Evolutionary conservation across 1,140 invertebrate species (phyloP).

Genomic region (Oedothorax gibbosus): DNA sequence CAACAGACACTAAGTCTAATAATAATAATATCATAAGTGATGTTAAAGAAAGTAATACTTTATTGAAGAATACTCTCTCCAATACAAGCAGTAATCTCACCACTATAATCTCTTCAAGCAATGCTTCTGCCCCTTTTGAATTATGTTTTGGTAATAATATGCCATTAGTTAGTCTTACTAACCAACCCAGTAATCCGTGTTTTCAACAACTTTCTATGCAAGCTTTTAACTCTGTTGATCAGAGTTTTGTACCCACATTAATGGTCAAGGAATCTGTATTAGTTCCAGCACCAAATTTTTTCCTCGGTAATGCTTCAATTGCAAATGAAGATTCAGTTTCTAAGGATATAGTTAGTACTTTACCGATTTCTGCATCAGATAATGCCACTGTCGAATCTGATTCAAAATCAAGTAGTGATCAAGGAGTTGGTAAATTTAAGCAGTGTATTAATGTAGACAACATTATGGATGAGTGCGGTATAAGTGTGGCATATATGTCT

Average conservation of each 20-base stretch:
- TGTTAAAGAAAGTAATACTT: neutral
- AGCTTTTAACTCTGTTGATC: neutral
- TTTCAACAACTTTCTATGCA: neutral
- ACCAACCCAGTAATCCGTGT: neutral
- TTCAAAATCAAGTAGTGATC: neutral
- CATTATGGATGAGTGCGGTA: constrained; percentile 42
- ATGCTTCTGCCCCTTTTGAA: constrained; percentile 9
- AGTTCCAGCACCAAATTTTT: constrained; percentile 13
- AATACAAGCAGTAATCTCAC: neutral
- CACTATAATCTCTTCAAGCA: neutral
- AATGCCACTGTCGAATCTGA: constrained; percentile 16
- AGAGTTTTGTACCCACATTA: constrained; percentile 6
- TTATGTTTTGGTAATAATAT: neutral
- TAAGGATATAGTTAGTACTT: neutral
- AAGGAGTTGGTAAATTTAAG: neutral
- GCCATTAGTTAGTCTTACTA: neutral
- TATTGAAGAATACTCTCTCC: neutral
- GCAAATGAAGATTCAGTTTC: neutral
- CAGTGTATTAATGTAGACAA: constrained; percentile 24
- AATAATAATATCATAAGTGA: neutral
- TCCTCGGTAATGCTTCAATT: constrained; percentile 2
- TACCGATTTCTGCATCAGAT: neutral
- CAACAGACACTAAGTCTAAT: too few relatives aligned
- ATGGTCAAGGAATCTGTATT: neutral
- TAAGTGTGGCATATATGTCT: constrained; percentile 34